Evolutionary conservation across 2,113 vertebrate species (phyloP).

Genomic region (Callopanchax toddi): DNA sequence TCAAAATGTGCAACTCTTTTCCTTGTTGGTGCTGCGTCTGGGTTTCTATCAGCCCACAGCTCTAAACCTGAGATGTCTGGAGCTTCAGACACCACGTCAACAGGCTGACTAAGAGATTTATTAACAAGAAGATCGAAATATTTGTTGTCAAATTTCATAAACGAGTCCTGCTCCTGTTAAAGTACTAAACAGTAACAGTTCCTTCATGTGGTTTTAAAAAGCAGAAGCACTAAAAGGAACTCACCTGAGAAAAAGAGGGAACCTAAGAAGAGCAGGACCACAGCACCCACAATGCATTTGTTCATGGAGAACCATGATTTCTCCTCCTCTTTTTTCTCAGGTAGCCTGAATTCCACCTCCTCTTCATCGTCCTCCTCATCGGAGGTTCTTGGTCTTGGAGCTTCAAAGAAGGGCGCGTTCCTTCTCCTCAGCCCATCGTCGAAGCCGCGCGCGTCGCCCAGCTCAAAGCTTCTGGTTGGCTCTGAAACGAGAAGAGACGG

Average conservation of each 20-base stretch:
- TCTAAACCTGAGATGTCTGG: not conserved
- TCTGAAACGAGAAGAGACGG: constrained; percentile 26
- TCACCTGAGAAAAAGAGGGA: constrained; percentile 86
- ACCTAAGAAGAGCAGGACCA: constrained; percentile 85
- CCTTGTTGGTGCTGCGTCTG: not conserved
- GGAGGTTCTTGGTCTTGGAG: constrained; percentile 62
- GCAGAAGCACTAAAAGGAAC: constrained; percentile 45
- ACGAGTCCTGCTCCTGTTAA: not conserved
- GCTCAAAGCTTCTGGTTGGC: constrained; percentile 31
- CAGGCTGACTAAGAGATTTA: no score
- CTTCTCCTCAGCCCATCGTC: constrained; percentile 72
- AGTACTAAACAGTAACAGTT: not conserved
- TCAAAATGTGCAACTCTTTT: not conserved
- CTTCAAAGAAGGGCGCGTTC: constrained; percentile 52
- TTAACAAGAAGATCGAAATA: no score
- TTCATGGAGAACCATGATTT: constrained; percentile 78
- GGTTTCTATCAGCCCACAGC: not conserved
- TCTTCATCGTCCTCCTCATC: constrained; percentile 79
- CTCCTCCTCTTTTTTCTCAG: constrained; percentile 58
- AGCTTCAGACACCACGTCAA: no score
- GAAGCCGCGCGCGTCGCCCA: constrained; percentile 30
- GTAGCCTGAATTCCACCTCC: constrained; percentile 73
- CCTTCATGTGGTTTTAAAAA: not conserved
- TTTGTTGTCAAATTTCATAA: no score
- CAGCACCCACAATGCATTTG: constrained; percentile 82